Evolutionary conservation across 2,797 vertebrate genomes (phyloP).

Genomic region (Peromyscus attwateri): DNA sequence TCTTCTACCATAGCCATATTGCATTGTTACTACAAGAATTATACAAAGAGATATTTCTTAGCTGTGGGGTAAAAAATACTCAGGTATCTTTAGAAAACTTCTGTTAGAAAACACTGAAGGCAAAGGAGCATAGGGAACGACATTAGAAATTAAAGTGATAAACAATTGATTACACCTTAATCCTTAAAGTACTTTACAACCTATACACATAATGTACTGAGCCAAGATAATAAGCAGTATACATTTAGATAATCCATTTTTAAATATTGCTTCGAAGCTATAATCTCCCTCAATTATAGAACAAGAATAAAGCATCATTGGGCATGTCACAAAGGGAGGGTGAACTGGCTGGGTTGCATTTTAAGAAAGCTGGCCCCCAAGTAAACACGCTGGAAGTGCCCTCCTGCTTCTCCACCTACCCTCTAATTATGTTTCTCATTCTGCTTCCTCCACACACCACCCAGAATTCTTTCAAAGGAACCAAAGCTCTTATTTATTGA

Average conservation of each 20-base stretch:
- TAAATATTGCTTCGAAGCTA: constrained; percentile 79
- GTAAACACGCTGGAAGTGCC: constrained; percentile 54
- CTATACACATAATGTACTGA: constrained; percentile 71
- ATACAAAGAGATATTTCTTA: constrained; percentile 44
- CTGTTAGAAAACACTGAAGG: constrained; percentile 39
- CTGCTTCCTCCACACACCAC: constrained; percentile 71
- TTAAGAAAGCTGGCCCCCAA: constrained; percentile 60
- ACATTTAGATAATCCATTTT: constrained; percentile 81
- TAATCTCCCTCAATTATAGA: constrained; percentile 79
- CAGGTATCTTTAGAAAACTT: constrained; percentile 60
- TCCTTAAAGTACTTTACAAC: constrained; percentile 78
- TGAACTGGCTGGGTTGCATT: constrained; percentile 50
- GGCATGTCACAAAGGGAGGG: constrained; percentile 67
- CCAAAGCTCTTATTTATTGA: constrained; percentile 76
- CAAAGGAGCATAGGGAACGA: constrained; percentile 19
- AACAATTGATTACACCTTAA: constrained; percentile 81
- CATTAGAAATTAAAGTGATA: constrained; percentile 73
- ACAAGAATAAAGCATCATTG: constrained; percentile 75
- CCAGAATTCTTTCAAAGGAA: constrained; percentile 74
- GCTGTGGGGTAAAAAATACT: constrained; percentile 25
- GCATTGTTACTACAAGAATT: constrained; percentile 2
- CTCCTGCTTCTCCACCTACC: constrained; percentile 64
- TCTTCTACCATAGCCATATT: background rate
- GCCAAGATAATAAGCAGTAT: constrained; percentile 76
- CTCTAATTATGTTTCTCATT: constrained; percentile 76